Evolutionary conservation across 2,797 vertebrate genomes (phyloP), one percentile per base, ranked within the genome.

Genomic region (Chaunax sp.): DNA sequence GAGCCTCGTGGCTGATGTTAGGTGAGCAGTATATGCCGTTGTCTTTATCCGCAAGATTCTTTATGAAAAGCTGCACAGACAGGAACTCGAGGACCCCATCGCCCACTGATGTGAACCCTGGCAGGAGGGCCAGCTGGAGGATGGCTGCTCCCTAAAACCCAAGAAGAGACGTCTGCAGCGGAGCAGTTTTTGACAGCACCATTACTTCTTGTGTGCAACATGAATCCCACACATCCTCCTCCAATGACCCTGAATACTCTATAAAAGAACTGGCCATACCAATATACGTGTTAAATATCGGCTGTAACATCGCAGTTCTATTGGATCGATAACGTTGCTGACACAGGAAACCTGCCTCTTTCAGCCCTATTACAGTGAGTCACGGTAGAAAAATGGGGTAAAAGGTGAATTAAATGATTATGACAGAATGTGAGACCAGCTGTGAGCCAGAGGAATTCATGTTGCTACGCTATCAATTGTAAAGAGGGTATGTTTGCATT

Each of bases 41-140:
- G 37, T 52, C 79, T 55, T 69, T 52, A 45, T 20, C 15, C 52
- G 65, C 46, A 59, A 65, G 63, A 68, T 65, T 35, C 1, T 16
- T 60, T 64, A 51, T 68, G 41, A 81, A 73, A 77, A 37, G 52
- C 50, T 77, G 49, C 38, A 20, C 22, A 43, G 75, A 75, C 65
- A 65, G 66, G 1, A 28, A 37, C 46, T 61, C 0, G 0, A 76
- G 60, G 60, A 50, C 43, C 51, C 62, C 12, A 40, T 51, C 46
- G 73, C 66, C 63, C 47, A 9, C 40, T 64, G 60, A 57, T 65
- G 60, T 74, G 60, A 71, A 61, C 59, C 8, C 37, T 33, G 30
- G 33, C 57, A 51, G 47, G 62, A 60, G 14, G 52, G 64, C 56
- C 40, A 50, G 55, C 23, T 8, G 33, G 33, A 35, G 7, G 44